Conservation (phyloP, 2,113 vertebrate species). For the Semicossyphus pulcher region DNA sequence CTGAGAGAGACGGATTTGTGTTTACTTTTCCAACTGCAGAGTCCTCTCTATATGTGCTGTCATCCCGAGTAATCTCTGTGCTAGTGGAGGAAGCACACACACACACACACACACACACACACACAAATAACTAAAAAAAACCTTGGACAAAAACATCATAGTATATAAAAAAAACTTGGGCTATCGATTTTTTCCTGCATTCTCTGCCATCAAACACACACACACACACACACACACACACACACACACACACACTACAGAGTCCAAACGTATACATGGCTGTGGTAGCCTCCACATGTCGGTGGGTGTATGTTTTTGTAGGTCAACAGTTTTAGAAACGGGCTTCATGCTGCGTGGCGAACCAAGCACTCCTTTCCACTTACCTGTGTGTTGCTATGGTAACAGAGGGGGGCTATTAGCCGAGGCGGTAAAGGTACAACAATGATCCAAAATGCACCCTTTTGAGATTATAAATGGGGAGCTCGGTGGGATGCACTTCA, state of each 20-base stretch:
- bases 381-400: constrained; percentile 78
- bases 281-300: constrained; percentile 52
- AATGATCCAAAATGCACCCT: constrained; percentile 60
- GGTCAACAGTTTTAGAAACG: constrained; percentile 77
- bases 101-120: neutral
- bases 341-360: constrained; percentile 64
- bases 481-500: constrained; percentile 20
- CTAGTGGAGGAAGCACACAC: constrained; percentile 6
- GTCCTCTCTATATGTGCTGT: constrained; percentile 24
- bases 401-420: constrained; percentile 70
- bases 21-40: constrained; percentile 24
- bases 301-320: constrained; percentile 75
- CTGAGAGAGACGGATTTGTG: constrained; percentile 6
- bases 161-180: constrained; percentile 15
- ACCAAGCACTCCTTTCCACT: constrained; percentile 72
- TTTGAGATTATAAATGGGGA: constrained; percentile 46
- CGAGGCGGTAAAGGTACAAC: constrained; percentile 61
- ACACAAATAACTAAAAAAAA: constrained; percentile 2
- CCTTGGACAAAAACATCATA: constrained; percentile 26
- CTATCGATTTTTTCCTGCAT: constrained; percentile 35
- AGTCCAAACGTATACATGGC: constrained; percentile 25
- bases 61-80: constrained; percentile 34
- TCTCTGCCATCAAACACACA: constrained; percentile 2
- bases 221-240: neutral
- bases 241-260: constrained; percentile 18